phyloP scores from a whole-genome alignment of 2,797 vertebrate genomes.

The Hipposideros larvatus region DNA sequence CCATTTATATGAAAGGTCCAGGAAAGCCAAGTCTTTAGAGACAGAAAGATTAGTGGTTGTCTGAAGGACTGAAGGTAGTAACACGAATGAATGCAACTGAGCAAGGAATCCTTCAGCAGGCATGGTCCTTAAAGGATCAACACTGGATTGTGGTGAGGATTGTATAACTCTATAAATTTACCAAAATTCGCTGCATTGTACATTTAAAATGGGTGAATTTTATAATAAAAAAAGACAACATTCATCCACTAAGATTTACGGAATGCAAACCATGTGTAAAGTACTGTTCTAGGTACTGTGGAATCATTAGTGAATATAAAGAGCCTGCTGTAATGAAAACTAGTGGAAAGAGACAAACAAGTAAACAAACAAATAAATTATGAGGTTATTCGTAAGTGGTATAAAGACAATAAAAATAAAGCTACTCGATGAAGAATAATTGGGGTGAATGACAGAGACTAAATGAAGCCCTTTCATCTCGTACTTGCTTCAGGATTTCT shows the following conservation, averaged over 20 bases:
- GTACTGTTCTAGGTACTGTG: neutral
- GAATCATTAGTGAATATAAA: slow-evolving; percentile 7
- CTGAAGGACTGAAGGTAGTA: neutral
- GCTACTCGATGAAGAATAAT: neutral
- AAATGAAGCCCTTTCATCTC: neutral
- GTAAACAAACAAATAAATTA: neutral
- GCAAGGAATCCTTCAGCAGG: neutral
- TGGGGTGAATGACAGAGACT: neutral
- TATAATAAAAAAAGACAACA: slow-evolving; percentile 17
- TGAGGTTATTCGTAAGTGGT: neutral
- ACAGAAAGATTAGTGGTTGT: neutral
- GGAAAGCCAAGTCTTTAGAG: neutral
- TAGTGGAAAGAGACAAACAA: slow-evolving; percentile 35
- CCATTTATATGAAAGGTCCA: neutral
- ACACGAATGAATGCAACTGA: neutral
- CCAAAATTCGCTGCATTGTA: neutral
- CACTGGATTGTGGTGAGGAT: neutral
- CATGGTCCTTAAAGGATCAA: neutral
- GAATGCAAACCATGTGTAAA: neutral
- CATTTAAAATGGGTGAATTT: slow-evolving; percentile 12
- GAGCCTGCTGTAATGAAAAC: neutral
- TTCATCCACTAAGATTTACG: neutral
- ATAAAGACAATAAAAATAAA: slow-evolving; percentile 11
- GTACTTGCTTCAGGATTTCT: neutral
- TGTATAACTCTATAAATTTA: neutral